Conservation (phyloP, 2,888 invertebrate species). For the Sesia bembeciformis region DNA sequence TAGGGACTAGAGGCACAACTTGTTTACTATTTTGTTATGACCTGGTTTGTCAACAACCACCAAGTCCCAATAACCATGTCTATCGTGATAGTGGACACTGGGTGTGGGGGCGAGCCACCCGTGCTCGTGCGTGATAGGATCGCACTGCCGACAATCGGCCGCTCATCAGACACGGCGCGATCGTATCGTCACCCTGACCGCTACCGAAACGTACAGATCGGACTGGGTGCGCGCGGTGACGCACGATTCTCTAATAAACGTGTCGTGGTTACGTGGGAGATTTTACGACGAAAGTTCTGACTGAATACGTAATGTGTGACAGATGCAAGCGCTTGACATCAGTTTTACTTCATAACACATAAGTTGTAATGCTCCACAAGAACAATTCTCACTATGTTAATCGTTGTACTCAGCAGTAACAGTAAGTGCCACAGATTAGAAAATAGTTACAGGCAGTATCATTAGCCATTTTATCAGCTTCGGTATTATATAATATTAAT, state of each 20-base stretch:
- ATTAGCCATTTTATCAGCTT: too few species aligned
- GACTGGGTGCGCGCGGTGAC: constrained; percentile 8
- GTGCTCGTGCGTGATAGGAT: constrained; percentile 50
- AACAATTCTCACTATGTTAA: too few species aligned
- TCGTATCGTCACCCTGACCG: constrained; percentile 34
- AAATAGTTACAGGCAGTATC: too few species aligned
- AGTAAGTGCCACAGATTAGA: too few species aligned
- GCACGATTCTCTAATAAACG: constrained; percentile 64
- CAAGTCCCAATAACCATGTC: too few species aligned
- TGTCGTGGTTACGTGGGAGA: neutral
- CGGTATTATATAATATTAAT: too few species aligned
- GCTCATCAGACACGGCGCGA: constrained; percentile 55
- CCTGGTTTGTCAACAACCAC: too few species aligned
- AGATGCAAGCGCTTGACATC: neutral
- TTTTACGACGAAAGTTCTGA: neutral
- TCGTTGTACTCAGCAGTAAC: too few species aligned
- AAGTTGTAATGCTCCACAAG: too few species aligned
- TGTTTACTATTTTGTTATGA: too few species aligned
- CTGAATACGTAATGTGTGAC: neutral
- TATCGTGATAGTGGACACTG: neutral
- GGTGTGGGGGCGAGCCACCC: constrained; percentile 21
- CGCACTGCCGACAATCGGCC: constrained; percentile 25
- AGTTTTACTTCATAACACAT: neutral
- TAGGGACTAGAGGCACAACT: too few species aligned
- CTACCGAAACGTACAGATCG: constrained; percentile 34